Base-by-base conservation (phyloP, 2,797 vertebrate species). In the Lacerta viridis region DNA sequence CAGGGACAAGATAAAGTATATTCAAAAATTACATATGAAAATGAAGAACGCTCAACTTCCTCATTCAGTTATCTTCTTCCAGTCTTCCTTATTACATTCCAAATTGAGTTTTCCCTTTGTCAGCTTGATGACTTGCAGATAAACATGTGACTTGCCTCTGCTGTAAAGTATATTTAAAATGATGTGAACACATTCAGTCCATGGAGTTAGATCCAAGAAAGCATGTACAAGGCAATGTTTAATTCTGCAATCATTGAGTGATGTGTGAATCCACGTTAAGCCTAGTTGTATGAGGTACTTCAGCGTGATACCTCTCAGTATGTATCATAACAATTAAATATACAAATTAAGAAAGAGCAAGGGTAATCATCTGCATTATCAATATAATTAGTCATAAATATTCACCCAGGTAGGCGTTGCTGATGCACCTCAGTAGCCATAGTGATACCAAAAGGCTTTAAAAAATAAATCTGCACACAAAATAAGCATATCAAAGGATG, bases 401-500 rank as follows among this genome's bases (percentile, higher is more conserved):
- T 8, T 1, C 33, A 41, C 3, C 84, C 74, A 8, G 0, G 17
- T 87, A 88, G 61, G 0, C 10, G 0, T 90, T 84, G 59, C 43
- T 33, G n/a, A 50, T 83, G 41, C 85, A 86, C 46, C 29, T 59
- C 20, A 41, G 50, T 84, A 80, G 36, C 20, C 87, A 6, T 72
- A 71, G 10, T 79, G 76, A 6, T 88, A 7, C 5, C 41, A 74
- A 77, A 2, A 6, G 3, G n/a, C 2, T 87, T 90, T 85, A 84
- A 76, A 91, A 59, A 69, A 89, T 89, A 83, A 76, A 85, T 83
- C 43, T 50, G 11, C 1, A 1, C n/a, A 74, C 0, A 50, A 84
- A 90, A 82, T 76, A 85, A 86, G 77, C 39, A 10, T 66, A 64
- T 72, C 43, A 83, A 15, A 82, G 61, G 71, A 25, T 36, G n/a